These are phyloP conservation scores for Polymixis flavicincta DNA, from an alignment of 2,888 invertebrate species.

Conservation along the genomic window DNA sequence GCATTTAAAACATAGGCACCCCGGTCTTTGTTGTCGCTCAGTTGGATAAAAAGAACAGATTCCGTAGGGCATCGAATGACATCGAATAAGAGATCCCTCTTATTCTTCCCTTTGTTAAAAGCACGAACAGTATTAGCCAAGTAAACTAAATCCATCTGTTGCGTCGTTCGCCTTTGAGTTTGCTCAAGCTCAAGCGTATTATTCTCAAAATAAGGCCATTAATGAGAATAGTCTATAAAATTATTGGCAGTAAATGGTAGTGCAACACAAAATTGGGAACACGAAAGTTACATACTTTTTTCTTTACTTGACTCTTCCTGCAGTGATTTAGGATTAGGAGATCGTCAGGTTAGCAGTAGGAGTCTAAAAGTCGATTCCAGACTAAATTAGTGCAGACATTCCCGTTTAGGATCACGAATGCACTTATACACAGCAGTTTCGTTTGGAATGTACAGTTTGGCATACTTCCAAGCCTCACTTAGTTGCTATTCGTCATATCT, in stretches of 20 bases:
- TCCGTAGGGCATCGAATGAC: no score
- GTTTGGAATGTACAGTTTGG: constrained; percentile 35
- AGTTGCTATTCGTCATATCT: constrained; percentile 7
- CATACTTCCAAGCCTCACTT: constrained; percentile 16
- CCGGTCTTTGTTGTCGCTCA: no score
- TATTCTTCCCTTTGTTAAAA: not conserved
- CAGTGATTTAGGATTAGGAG: not conserved
- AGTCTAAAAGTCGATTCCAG: not conserved
- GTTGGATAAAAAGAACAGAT: no score
- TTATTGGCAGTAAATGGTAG: not conserved
- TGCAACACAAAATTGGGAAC: not conserved
- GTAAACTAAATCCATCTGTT: not conserved
- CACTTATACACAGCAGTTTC: constrained; percentile 1
- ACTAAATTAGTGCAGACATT: constrained; percentile 5
- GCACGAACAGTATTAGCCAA: not conserved
- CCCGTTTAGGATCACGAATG: constrained; percentile 1
- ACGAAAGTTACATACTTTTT: no score
- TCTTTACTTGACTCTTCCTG: no score
- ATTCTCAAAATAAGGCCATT: constrained; percentile 13
- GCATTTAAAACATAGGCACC: no score
- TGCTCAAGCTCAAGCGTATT: not conserved
- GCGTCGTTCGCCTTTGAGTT: constrained; percentile 10
- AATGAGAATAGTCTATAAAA: constrained; percentile 6
- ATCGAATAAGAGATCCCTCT: no score
- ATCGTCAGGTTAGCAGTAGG: not conserved